Evolutionary conservation across 1,140 invertebrate species (phyloP), one percentile per base, ranked within the genome.

Genomic region (Harlomillsia oculata): DNA sequence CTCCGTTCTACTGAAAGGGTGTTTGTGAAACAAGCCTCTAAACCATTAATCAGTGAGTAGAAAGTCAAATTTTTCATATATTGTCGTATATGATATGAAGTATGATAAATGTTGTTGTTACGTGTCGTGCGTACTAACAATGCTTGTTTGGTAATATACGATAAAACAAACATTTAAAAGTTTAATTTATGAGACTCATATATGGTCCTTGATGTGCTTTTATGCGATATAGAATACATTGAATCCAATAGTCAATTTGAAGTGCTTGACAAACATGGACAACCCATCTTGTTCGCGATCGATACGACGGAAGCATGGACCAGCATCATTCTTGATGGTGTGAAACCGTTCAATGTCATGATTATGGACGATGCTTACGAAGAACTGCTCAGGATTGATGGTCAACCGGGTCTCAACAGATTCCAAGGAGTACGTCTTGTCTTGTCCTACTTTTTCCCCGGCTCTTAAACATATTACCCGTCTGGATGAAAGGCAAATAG

Each of bases 381-480:
- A 20, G 56, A 58, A 46, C 45, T 58, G 29, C 53, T 49, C 29
- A 58, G 46, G 30, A 58, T 58, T 23, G 50, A 51, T 28, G 56
- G 56, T 2, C 54, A 56, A 34, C 56, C 56, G 5, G 56, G 56
- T 29, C 20, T 40, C 25, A 46, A 37, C 20, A 26, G 56, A 14
- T 43, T 52, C 14, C 49, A 58, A 52, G 56, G 56, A 20, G 56
- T 58, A 52, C 44, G 56, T n/a, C n/a, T n/a, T n/a, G n/a, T n/a
- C n/a, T n/a, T n/a, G n/a, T n/a, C n/a, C n/a, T n/a, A n/a, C n/a
- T n/a, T n/a, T n/a, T n/a, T n/a, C n/a, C n/a, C n/a, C n/a, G n/a
- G n/a, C n/a, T n/a, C n/a, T n/a, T n/a, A n/a, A n/a, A n/a, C n/a
- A n/a, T n/a, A n/a, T n/a, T n/a, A n/a, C n/a, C n/a, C n/a, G n/a